Evolutionary conservation across 2,797 vertebrate genomes (phyloP).

Genomic region (Adrianichthys oophorus): DNA sequence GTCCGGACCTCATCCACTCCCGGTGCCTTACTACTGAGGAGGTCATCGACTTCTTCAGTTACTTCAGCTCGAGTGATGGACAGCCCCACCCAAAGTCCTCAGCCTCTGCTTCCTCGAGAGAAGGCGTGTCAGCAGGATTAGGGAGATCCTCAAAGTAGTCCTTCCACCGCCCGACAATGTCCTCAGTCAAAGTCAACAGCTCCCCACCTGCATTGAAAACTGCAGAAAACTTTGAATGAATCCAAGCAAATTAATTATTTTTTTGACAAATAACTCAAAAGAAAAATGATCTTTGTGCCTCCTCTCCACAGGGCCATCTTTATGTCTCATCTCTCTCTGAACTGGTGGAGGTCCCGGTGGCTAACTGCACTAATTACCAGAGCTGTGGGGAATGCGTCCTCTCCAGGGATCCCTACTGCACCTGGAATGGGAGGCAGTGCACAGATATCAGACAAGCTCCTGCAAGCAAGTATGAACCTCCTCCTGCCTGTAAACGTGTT

Average conservation of each 20-base stretch:
- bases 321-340: conserved; percentile 86
- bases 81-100: no score
- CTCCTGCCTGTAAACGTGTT: background rate
- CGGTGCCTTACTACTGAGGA: no score
- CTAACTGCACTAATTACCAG: conserved; percentile 91
- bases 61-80: no score
- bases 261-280: background rate
- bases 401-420: conserved; percentile 94
- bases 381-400: conserved; percentile 94
- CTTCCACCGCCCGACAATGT: no score
- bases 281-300: conserved; percentile 26
- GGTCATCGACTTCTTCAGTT: no score
- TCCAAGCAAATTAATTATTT: conserved; percentile 4
- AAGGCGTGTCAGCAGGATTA: no score
- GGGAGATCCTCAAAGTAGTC: no score
- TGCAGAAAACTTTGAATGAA: background rate
- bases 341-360: conserved; percentile 87
- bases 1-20: no score
- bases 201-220: no score
- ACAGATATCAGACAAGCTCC: conserved; percentile 66
- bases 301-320: conserved; percentile 80
- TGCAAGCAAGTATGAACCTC: conserved; percentile 60
- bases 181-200: no score
- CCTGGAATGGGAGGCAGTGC: conserved; percentile 85
- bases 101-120: no score